These are phyloP conservation scores for Catharus ustulatus DNA, from an alignment of 2,797 vertebrate genomes.

Conservation along the genomic window DNA sequence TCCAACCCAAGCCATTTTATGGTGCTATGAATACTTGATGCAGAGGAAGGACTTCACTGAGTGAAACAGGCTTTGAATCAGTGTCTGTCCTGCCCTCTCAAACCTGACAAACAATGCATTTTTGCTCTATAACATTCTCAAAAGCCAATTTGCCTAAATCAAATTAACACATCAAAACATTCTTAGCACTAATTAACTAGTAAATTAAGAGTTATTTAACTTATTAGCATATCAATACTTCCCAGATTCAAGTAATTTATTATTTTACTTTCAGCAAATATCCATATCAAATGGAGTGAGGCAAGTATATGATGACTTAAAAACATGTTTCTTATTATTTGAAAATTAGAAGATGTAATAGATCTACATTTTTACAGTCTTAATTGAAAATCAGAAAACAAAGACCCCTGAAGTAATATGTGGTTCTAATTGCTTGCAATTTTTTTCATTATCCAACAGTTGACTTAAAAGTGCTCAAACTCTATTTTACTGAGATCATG, in stretches of 20 bases:
- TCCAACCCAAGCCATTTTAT: background rate
- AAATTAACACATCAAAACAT: background rate
- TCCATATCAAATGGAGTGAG: background rate
- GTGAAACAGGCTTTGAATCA: background rate
- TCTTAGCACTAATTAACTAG: background rate
- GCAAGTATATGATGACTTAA: background rate
- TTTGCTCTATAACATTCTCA: background rate
- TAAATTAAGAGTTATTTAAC: background rate
- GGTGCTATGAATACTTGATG: background rate
- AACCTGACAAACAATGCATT: background rate
- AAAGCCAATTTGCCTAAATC: background rate
- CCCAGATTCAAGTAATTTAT: background rate
- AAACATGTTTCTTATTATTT: background rate
- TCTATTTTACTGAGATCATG: slow-evolving; percentile 10
- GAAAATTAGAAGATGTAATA: slow-evolving; percentile 11
- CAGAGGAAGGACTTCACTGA: background rate
- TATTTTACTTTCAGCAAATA: background rate
- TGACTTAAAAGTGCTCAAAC: background rate
- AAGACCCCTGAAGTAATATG: background rate
- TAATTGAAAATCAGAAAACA: background rate
- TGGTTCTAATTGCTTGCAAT: background rate
- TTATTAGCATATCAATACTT: background rate
- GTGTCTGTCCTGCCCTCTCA: background rate
- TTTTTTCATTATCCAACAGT: background rate
- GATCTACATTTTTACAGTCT: background rate